Evolutionary conservation across 2,797 vertebrate species (phyloP), one percentile per base, ranked within the genome.

Genomic region (Galaxias olidus): DNA sequence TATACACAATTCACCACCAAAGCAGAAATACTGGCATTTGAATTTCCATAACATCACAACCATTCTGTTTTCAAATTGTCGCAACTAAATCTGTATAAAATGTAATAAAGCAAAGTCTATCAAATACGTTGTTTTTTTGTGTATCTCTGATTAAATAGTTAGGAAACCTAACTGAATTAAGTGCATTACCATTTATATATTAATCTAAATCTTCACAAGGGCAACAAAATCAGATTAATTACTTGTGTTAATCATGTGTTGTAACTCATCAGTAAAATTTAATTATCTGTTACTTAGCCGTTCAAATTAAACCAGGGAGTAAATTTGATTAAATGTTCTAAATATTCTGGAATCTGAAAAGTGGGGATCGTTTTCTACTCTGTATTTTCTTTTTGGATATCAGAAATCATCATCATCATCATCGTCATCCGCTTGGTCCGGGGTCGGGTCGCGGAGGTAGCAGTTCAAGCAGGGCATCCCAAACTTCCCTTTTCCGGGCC

Each of bases 261-360:
- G 67, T 65, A 71, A 78, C 69, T 80, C 72, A 73, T 78, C 68
- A 59, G 30, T 68, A 63, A 81, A 66, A 72, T 78, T 65, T 59
- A 73, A 73, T 60, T 46, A 55, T 75, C 75, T 80, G 62, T 76
- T 74, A 79, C 75, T 78, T 54, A 67, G 75, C 44, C 47, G 41
- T 58, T 70, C 65, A 76, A 68, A 65, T 71, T 73, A 71, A 76
- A 58, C 67, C 54, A 75, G 76, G 65, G 43, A 77, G 72, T 73
- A 80, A 72, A 82, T 82, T 84, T 80, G 74, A 82, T 75, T 71
- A 70, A 74, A 50, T 50, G 41, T 73, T 67, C 63, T 71, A 70
- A 74, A 50, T 50, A 50, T 73, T 67, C 63, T n/a, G 52, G 59
- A 63, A 62, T 70, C 58, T 76, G 65, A 20, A 51, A 61, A 70